Evolutionary conservation across 2,113 vertebrate genomes (phyloP).

Genomic region (Coptodon bakossiorum): DNA sequence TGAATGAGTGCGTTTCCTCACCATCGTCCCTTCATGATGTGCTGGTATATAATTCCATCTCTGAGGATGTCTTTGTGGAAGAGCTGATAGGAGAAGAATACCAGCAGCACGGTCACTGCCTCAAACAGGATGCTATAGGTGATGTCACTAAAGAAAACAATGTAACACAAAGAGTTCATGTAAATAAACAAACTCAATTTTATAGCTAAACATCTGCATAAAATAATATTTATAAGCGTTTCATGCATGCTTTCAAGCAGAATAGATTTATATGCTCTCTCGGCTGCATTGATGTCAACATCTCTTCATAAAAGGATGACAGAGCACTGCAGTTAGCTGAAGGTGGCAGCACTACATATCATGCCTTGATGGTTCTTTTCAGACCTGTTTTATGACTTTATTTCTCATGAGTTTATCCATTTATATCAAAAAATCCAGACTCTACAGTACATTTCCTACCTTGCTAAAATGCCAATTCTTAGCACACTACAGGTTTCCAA

Average conservation of each 20-base stretch:
- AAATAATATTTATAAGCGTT: neutral
- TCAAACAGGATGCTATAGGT: slow-evolving; percentile 95
- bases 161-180: neutral
- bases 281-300: neutral
- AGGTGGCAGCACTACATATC: neutral
- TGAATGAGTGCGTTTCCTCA: slow-evolving; percentile 55
- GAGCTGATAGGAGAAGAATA: slow-evolving; percentile 93
- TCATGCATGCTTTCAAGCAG: neutral
- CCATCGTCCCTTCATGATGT: slow-evolving; percentile 89
- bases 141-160: slow-evolving; percentile 78
- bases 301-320: neutral
- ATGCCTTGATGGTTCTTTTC: neutral
- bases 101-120: slow-evolving; percentile 86
- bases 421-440: neutral
- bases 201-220: neutral
- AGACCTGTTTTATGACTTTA: neutral
- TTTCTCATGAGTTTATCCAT: neutral
- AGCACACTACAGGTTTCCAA: neutral
- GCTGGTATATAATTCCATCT: slow-evolving; percentile 83
- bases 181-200: neutral
- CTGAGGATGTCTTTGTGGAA: slow-evolving; percentile 91
- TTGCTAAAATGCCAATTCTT: neutral
- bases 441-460: neutral
- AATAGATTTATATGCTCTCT: neutral
- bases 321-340: neutral